Base-by-base conservation (phyloP, 1,140 invertebrate genomes). In the Aethina tumida region DNA sequence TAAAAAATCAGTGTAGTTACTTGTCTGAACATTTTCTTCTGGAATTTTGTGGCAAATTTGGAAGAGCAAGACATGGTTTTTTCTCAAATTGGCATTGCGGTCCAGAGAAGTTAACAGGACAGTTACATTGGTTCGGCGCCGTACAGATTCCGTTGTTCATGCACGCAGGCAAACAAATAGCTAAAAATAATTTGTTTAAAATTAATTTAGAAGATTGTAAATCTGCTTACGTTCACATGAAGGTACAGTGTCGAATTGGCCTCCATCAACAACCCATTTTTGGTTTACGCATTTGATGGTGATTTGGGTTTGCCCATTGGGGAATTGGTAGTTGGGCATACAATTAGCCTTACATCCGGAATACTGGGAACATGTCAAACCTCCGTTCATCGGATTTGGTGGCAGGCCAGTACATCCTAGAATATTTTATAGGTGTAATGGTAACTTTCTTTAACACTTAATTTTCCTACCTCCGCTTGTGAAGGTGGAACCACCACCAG, bases 111-210 rank as follows among this genome's bases (percentile, higher is more conserved):
- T 77, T 77, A 13, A 75, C 67, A 0, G 76, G 65, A 49, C 86
- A 92, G 6, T 75, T 57, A 49, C 85, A 89, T 1, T 69, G 60
- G 56, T 82, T 75, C 0, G 79, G 79, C 1, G 65, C 66, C 1
- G 79, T 52, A 52, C 86, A 91, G 9, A 81, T 77, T 1, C 87
- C 86, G 30, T 74, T 79, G 60, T 92, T 88, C 51, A 78, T 65
- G 58, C 86, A 92, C 1, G 68, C 60, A 0, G 79, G 76, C 9
- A 74, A 50, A 55, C 87, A 92, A 43, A 74, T 66, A 3, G 81
- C 84, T 86, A 44, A 29, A 66, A 59, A 58, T 45, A 42, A 31
- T 8, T 15, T n/a, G 6, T 24, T 15, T 5, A 6, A 5, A 9
- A 3, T 13, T 14, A 32, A 39, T 4, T 9, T 12, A n/a, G 15